These are phyloP conservation scores for Linurgus olivaceus DNA, from an alignment of 2,797 vertebrate genomes.

Conservation along the genomic window DNA sequence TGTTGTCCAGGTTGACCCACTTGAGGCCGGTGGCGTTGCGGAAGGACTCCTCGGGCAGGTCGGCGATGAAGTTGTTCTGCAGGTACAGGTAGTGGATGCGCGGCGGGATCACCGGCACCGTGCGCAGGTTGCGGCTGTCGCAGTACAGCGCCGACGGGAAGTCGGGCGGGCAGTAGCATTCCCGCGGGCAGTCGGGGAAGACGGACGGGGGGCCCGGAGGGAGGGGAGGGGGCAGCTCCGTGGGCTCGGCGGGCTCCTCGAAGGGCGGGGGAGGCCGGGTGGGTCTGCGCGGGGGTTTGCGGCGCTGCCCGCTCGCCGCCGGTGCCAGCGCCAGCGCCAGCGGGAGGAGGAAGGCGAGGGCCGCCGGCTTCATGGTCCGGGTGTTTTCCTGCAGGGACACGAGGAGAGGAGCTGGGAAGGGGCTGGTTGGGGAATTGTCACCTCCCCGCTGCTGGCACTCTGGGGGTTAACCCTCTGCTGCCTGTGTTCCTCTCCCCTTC, in stretches of 20 bases:
- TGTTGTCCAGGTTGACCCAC: constrained; percentile 96
- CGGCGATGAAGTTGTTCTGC: constrained; percentile 95
- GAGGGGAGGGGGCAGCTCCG: constrained; percentile 91
- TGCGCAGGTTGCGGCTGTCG: constrained; percentile 93
- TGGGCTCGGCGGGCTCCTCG: constrained; percentile 83
- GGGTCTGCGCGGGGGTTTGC: constrained; percentile 45
- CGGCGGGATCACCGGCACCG: constrained; percentile 85
- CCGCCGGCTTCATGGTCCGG: constrained; percentile 86
- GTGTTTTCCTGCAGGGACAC: constrained; percentile 23
- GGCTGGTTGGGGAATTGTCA: rapidly evolving
- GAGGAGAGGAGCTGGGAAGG: background rate
- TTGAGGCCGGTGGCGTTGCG: constrained; percentile 85
- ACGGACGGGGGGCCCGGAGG: constrained; percentile 84
- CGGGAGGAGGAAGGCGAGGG: constrained; percentile 80
- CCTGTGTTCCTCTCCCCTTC: background rate
- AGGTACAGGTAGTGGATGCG: constrained; percentile 93
- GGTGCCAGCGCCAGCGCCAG: constrained; percentile 83
- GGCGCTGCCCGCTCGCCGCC: constrained; percentile 78
- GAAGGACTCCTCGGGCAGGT: constrained; percentile 88
- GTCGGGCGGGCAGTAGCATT: constrained; percentile 87
- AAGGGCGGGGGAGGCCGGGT: constrained; percentile 76
- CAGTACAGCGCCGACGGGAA: constrained; percentile 93
- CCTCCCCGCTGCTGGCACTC: too few relatives aligned
- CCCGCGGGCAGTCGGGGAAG: constrained; percentile 88
- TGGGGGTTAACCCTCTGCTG: background rate